Evolutionary conservation across 2,888 invertebrate genomes (phyloP), one percentile per base, ranked within the genome.

Genomic region (Watsonalla binaria): DNA sequence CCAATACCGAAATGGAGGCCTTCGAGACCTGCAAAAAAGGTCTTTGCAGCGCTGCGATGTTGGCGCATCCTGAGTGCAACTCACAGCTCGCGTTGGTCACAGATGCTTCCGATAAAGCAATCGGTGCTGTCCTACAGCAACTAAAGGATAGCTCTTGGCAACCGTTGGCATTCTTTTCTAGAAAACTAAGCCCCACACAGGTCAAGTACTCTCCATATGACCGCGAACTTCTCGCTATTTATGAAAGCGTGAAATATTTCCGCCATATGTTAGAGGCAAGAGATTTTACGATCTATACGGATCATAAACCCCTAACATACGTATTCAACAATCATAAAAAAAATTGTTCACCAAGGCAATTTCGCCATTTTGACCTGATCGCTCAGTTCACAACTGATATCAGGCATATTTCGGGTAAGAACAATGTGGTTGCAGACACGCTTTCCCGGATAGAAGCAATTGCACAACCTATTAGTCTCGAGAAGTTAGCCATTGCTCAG

Each of bases 101-200:
- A 0, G 82, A 84, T 54, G 83, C 83, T 2, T 84, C 82, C 0
- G 76, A 81, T 46, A 54, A 45, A 0, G 72, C 81, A 2, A 68
- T 82, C 5, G 84, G 83, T 0, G 80, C 78, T 1, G 74, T 69
- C 0, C 51, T 86, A 8, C 78, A 85, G 52, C 83, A 84, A 57
- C 35, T 48, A 0, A 54, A 58, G 5, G 48, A 63, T 5, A 51
- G 59, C 9, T 14, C 53, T 0, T 72, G 75, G 71, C 59, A 80
- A 58, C 81, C 82, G 0, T 52, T 83, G 5, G 74, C 73, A 0
- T 84, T 82, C 52, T 82, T 75, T 54, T 80, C 78, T 1, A 62
- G 60, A 46, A 80, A 77, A 46, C 58, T 84, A 0, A 67, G 55
- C 15, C 53, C 65, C 6, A 54, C 76, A 0, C 72, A 86, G 56